phyloP scores from a whole-genome alignment of 2,113 vertebrate species.

The Macquaria ambigua region DNA sequence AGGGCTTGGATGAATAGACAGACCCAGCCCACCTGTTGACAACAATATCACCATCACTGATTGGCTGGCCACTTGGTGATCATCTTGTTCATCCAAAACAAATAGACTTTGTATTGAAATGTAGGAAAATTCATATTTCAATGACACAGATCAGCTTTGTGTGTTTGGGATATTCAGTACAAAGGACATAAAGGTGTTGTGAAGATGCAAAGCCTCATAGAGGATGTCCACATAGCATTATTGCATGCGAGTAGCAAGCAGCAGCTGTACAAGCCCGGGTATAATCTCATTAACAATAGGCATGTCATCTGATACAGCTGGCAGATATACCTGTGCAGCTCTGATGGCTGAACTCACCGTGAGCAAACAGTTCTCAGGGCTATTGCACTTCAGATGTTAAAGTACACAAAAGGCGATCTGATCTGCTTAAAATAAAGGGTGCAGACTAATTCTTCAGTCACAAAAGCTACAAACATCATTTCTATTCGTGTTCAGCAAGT shows the following conservation, averaged over 20 bases:
- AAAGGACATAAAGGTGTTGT: background rate
- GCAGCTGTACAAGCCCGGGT: constrained; percentile 49
- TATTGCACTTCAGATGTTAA: background rate
- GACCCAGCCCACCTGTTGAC: constrained; percentile 55
- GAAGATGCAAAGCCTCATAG: background rate
- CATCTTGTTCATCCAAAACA: constrained; percentile 5
- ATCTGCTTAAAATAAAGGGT: background rate
- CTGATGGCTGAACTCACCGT: background rate
- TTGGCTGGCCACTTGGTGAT: background rate
- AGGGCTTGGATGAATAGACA: constrained; percentile 29
- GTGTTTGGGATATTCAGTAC: background rate
- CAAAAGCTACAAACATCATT: background rate
- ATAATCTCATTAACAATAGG: constrained; percentile 49
- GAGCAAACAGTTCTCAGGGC: constrained; percentile 47
- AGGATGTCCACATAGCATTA: background rate
- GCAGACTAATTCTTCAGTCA: background rate
- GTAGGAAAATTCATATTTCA: background rate
- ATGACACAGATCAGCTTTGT: background rate
- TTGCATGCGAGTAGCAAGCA: constrained; percentile 5
- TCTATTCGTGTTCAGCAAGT: background rate
- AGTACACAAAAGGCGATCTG: background rate
- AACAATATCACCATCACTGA: constrained; percentile 14
- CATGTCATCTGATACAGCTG: constrained; percentile 59
- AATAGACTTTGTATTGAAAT: background rate
- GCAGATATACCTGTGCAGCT: constrained; percentile 4